Evolutionary conservation across 1,140 invertebrate genomes (phyloP).

Genomic region (Bombus breviceps): DNA sequence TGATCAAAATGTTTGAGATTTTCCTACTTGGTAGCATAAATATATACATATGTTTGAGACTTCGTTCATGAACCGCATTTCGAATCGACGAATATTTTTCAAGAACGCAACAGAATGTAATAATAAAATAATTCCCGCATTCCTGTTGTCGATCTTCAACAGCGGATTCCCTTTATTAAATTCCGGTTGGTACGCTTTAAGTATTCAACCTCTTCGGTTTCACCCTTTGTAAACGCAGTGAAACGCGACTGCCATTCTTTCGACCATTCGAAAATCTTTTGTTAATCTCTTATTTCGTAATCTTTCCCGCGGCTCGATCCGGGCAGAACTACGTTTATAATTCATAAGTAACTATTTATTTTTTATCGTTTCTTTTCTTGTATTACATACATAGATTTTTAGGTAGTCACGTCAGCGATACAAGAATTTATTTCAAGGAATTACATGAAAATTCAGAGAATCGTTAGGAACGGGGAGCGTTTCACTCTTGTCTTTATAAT

Average conservation of each 20-base stretch:
- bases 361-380: too few relatives aligned
- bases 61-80: background rate
- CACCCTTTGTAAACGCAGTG: constrained; percentile 7
- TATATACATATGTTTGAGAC: background rate
- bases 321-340: too few relatives aligned
- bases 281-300: too few relatives aligned
- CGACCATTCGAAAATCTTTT: background rate
- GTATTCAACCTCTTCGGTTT: constrained; percentile 27
- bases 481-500: background rate
- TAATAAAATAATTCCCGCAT: constrained; percentile 35
- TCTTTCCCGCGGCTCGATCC: too few relatives aligned
- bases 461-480: background rate
- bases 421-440: background rate
- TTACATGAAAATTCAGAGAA: background rate
- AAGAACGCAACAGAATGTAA: constrained; percentile 8
- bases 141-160: background rate
- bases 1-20: too few relatives aligned
- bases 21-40: too few relatives aligned
- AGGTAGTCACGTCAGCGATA: too few relatives aligned
- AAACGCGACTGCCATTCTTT: background rate
- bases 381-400: background rate
- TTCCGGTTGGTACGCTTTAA: constrained; percentile 20
- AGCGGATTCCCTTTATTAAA: constrained; percentile 32
- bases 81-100: background rate
- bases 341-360: too few relatives aligned